Conservation (phyloP, 92 coral and sea anemone genomes). For the Actinernus sp. region DNA sequence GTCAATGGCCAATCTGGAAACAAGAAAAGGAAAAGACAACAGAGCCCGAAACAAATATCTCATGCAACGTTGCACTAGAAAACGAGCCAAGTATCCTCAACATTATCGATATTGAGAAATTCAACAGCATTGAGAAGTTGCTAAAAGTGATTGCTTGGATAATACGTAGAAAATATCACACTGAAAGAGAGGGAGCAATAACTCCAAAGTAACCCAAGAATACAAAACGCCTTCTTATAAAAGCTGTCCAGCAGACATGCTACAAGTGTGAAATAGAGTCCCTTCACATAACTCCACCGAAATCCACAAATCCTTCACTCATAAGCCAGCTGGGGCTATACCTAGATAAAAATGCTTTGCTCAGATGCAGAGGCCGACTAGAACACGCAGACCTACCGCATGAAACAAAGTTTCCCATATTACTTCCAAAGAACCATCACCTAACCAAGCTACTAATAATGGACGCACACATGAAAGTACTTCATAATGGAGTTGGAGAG, state of each 20-base stretch:
- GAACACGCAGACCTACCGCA: not conserved
- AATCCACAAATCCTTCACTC: not conserved
- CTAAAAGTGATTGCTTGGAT: no score
- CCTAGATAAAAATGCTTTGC: not conserved
- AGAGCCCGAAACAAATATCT: no score
- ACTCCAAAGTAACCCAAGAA: not conserved
- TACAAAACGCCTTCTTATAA: not conserved
- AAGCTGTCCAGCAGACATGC: not conserved
- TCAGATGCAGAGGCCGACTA: not conserved
- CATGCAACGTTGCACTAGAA: no score
- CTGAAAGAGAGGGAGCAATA: not conserved
- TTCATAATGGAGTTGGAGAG: not conserved
- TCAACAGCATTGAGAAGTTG: no score
- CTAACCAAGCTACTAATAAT: not conserved
- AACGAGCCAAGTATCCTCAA: no score
- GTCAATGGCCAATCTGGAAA: no score
- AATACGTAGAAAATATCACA: no score
- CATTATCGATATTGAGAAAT: no score
- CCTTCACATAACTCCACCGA: not conserved
- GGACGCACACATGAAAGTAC: not conserved
- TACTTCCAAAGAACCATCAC: not conserved
- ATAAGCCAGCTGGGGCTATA: not conserved
- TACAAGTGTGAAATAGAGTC: not conserved
- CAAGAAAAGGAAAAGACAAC: no score
- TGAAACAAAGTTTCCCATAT: not conserved